These are phyloP conservation scores for Corythornis vintsioides DNA, from an alignment of 2,113 vertebrate genomes.

Conservation along the genomic window DNA sequence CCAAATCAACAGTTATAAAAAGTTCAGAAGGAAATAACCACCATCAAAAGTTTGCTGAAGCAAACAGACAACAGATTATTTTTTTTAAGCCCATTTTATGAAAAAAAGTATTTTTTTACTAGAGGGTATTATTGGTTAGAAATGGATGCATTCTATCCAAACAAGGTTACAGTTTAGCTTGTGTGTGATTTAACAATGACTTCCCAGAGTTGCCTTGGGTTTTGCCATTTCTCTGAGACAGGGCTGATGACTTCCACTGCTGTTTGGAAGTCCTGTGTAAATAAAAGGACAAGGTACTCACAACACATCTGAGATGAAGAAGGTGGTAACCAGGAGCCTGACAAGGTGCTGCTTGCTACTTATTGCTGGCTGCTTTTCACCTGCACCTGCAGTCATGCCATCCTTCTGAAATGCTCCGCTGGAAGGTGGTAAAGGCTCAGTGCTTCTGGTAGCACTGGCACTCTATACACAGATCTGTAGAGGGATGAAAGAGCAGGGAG, in stretches of 20 bases:
- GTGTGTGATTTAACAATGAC: neutral
- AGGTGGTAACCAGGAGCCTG: neutral
- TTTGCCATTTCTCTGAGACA: neutral
- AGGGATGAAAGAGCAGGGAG: neutral
- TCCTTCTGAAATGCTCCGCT: neutral
- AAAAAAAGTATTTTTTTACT: neutral
- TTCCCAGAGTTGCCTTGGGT: neutral
- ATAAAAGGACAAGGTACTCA: neutral
- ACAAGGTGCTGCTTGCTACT: neutral
- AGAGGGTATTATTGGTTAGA: neutral
- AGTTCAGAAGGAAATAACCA: neutral
- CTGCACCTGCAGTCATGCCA: neutral
- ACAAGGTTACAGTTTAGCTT: neutral
- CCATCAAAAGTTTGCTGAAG: neutral
- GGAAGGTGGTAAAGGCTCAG: neutral
- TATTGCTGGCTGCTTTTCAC: neutral
- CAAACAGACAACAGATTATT: neutral
- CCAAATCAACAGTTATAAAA: neutral
- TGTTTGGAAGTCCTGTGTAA: neutral
- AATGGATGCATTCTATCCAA: neutral
- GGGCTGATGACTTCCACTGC: neutral
- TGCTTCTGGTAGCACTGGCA: neutral
- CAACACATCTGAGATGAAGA: neutral
- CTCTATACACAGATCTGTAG: accelerated
- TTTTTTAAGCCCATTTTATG: neutral